Percentiles rank a stretch among this genome's conserved stretches.
phyloP scores from a whole-genome alignment of 2,113 vertebrate species.

The Eulacestoma nigropectus region DNA sequence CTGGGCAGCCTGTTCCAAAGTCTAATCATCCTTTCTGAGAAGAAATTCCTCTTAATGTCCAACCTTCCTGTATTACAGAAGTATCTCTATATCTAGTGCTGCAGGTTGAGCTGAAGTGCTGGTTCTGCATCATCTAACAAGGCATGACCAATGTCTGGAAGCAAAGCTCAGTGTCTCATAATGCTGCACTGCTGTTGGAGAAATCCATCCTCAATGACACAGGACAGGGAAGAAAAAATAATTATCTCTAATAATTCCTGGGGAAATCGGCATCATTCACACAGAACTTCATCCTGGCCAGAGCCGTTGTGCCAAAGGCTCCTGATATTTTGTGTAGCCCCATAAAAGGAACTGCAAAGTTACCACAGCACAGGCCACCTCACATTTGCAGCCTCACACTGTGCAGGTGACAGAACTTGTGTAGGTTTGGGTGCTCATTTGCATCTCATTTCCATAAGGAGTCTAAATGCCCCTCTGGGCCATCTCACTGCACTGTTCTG shows the following conservation, averaged over 20 bases:
- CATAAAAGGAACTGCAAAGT: not conserved
- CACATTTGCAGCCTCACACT: rapidly evolving
- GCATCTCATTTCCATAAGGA: not conserved
- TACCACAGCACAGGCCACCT: not conserved
- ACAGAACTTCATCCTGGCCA: not conserved
- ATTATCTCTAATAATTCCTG: rapidly evolving
- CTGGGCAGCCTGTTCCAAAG: not conserved
- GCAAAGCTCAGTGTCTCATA: rapidly evolving
- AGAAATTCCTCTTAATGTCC: not conserved
- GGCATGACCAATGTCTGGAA: too few species aligned
- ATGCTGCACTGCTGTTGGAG: rapidly evolving
- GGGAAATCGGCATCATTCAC: not conserved
- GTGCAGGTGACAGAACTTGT: rapidly evolving
- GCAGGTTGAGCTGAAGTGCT: not conserved
- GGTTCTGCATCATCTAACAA: not conserved
- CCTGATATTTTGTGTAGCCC: rapidly evolving
- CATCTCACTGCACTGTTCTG: rapidly evolving
- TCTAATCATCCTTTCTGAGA: not conserved
- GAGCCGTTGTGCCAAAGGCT: rapidly evolving
- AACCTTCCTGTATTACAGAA: not conserved
- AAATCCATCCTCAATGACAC: not conserved
- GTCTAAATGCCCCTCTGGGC: not conserved
- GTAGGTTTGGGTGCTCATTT: not conserved
- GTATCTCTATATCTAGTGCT: not conserved
- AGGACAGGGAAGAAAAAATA: rapidly evolving